Evolutionary conservation across 2,888 invertebrate genomes (phyloP).

Genomic region (Heliconius ethilla): DNA sequence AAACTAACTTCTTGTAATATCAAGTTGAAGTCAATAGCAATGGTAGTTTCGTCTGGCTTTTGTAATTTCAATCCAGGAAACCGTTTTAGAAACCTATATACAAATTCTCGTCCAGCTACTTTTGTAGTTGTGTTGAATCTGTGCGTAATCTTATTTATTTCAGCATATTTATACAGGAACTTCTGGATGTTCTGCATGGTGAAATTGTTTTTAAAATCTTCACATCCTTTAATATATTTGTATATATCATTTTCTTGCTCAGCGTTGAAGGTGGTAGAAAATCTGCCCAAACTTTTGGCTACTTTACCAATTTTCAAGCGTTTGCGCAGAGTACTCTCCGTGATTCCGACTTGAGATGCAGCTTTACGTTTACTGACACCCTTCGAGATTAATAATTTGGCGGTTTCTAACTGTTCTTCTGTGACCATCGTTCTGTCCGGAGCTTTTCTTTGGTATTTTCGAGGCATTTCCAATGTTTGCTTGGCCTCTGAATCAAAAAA

Average conservation of each 20-base stretch:
- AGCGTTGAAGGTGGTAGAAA: not conserved
- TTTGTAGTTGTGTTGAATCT: not conserved
- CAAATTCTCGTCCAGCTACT: not conserved
- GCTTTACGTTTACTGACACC: not conserved
- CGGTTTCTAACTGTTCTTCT: not conserved
- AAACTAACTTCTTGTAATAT: not conserved
- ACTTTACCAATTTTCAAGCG: not conserved
- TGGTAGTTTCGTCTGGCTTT: not conserved
- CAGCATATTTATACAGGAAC: not conserved
- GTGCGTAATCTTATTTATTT: not conserved
- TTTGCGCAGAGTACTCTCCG: not conserved
- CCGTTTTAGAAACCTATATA: not conserved
- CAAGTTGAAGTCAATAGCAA: not conserved
- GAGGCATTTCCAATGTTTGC: not conserved
- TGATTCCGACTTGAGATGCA: not conserved
- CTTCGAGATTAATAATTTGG: not conserved
- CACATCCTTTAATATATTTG: not conserved
- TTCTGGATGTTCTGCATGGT: not conserved
- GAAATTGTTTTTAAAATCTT: not conserved
- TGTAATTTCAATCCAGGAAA: not conserved
- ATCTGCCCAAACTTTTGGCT: not conserved
- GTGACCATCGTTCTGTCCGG: not conserved
- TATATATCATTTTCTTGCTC: conserved; percentile 1
- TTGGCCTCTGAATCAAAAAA: not conserved
- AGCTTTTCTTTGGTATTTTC: not conserved